phyloP scores from a whole-genome alignment of 2,113 vertebrate genomes.

The Lagenorhynchus albirostris region DNA sequence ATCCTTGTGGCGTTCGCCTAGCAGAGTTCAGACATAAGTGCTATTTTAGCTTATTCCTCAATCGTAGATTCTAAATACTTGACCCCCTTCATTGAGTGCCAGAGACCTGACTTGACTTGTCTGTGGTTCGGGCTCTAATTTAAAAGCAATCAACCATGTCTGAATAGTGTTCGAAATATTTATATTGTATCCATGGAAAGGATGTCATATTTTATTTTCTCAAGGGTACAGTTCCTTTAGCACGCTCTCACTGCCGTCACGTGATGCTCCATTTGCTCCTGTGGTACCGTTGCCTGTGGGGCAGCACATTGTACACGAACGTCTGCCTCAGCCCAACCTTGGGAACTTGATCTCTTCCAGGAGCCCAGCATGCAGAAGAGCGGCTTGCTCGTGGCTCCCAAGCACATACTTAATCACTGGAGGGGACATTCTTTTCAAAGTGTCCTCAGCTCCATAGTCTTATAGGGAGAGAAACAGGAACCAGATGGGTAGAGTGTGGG shows the following conservation, averaged over 20 bases:
- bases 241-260: constrained; percentile 51
- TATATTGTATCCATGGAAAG: constrained; percentile 11
- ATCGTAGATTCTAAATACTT: constrained; percentile 3
- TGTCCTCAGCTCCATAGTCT: constrained; percentile 29
- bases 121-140: constrained; percentile 50
- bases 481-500: background rate
- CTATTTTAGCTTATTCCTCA: constrained; percentile 67
- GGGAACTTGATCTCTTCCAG: background rate
- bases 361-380: background rate
- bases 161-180: background rate
- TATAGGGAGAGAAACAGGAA: background rate
- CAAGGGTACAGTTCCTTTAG: constrained; percentile 64
- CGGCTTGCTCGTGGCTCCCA: background rate
- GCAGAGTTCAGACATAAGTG: constrained; percentile 48
- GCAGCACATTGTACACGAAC: background rate
- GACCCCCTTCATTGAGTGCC: background rate
- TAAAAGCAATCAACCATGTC: constrained; percentile 33
- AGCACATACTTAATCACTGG: constrained; percentile 42
- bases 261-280: constrained; percentile 32
- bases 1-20: constrained; percentile 41
- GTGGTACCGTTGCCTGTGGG: background rate
- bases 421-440: constrained; percentile 72
- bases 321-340: constrained; percentile 3
- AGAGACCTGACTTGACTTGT: constrained; percentile 41
- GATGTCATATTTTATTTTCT: constrained; percentile 39